These are phyloP conservation scores for Cephus cinctus DNA, from an alignment of 1,140 invertebrate species.

Conservation along the genomic window DNA sequence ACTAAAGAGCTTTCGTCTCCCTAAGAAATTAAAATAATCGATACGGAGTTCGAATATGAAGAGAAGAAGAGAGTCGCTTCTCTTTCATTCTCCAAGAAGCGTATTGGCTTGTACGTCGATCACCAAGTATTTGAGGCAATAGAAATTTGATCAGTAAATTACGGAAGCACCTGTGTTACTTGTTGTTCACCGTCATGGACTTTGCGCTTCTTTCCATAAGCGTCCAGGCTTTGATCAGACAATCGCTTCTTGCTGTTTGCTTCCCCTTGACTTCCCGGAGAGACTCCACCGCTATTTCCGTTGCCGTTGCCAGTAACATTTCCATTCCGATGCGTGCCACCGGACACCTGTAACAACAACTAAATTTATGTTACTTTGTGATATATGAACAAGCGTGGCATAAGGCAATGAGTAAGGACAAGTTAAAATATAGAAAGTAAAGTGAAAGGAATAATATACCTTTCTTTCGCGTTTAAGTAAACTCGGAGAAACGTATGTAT, in stretches of 20 bases:
- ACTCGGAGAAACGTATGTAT: conserved; percentile 70
- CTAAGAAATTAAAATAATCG: conserved; percentile 30
- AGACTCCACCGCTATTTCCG: conserved; percentile 25
- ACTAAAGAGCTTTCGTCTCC: conserved; percentile 37
- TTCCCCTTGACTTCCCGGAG: conserved; percentile 33
- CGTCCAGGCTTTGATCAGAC: conserved; percentile 36
- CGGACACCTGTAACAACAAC: conserved; percentile 32
- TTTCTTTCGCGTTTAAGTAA: conserved; percentile 71
- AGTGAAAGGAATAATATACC: too few relatives aligned
- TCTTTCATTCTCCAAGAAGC: too few relatives aligned
- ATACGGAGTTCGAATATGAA: too few relatives aligned
- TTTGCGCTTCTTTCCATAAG: conserved; percentile 36
- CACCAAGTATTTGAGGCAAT: too few relatives aligned
- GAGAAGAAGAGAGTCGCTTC: too few relatives aligned
- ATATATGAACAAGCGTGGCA: too few relatives aligned
- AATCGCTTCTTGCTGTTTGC: conserved; percentile 28
- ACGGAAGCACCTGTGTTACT: conserved; percentile 27
- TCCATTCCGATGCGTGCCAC: conserved; percentile 36
- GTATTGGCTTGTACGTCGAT: too few relatives aligned
- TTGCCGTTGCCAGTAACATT: conserved; percentile 37
- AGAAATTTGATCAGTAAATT: too few relatives aligned
- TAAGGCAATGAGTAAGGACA: too few relatives aligned
- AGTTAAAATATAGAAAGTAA: too few relatives aligned
- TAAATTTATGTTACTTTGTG: not conserved
- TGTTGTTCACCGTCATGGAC: conserved; percentile 35